Percentiles rank a stretch among this genome's conserved stretches.
These are phyloP conservation scores for Thera britannica DNA, from an alignment of 2,888 invertebrate genomes.

Conservation along the genomic window DNA sequence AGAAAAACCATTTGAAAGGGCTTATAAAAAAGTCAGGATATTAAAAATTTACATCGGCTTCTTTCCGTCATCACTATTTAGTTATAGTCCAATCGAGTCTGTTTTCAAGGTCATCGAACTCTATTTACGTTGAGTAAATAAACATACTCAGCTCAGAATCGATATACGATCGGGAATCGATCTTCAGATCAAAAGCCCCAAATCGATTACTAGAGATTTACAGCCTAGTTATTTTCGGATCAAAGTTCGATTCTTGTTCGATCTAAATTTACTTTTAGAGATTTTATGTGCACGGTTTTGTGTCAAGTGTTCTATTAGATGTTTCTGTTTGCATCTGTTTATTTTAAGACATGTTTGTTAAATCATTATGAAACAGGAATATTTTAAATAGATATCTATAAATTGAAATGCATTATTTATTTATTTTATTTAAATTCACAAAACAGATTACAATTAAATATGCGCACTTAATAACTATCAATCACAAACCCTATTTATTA, in stretches of 20 bases:
- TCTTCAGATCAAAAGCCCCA: slow-evolving; percentile 63
- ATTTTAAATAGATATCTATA: too few relatives aligned
- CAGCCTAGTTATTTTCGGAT: slow-evolving; percentile 62
- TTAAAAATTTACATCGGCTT: too few relatives aligned
- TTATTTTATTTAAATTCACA: too few relatives aligned
- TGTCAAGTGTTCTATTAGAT: slow-evolving; percentile 40
- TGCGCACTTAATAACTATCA: too few relatives aligned
- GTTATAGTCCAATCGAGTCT: not conserved
- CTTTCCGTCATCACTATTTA: too few relatives aligned
- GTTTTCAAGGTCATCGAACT: slow-evolving; percentile 19
- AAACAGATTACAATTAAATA: too few relatives aligned
- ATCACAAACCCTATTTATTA: too few relatives aligned
- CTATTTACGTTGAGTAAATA: slow-evolving; percentile 13
- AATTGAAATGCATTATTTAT: too few relatives aligned
- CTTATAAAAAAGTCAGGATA: too few relatives aligned
- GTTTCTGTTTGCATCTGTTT: slow-evolving; percentile 14
- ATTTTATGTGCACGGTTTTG: slow-evolving; percentile 35
- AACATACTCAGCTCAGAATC: slow-evolving; percentile 44
- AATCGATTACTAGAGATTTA: slow-evolving; percentile 61
- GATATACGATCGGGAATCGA: slow-evolving; percentile 48
- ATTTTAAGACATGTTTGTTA: slow-evolving; percentile 5
- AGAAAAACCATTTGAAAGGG: too few relatives aligned
- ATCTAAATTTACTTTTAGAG: slow-evolving; percentile 38
- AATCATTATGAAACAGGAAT: not conserved
- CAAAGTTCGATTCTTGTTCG: slow-evolving; percentile 56